phyloP scores from a whole-genome alignment of 2,113 vertebrate genomes.

The Neogale vison region DNA sequence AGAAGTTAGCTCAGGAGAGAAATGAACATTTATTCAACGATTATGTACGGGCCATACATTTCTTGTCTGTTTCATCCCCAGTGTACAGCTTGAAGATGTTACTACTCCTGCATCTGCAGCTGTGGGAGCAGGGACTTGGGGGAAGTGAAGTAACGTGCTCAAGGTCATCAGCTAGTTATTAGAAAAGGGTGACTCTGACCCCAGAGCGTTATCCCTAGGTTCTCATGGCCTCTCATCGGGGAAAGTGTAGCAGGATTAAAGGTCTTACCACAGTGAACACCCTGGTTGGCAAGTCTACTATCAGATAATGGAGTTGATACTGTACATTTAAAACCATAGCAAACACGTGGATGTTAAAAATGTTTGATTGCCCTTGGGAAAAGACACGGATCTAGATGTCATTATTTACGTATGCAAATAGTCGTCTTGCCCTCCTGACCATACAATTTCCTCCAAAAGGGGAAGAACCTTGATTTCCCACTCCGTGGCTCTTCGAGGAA shows the following conservation, averaged over 20 bases:
- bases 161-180: neutral
- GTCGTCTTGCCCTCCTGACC: neutral
- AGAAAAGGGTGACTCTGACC: neutral
- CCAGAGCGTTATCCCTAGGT: neutral
- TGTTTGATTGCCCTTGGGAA: constrained; percentile 14
- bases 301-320: neutral
- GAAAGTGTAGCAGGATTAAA: neutral
- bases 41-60: neutral
- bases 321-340: neutral
- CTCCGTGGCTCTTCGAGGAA: neutral
- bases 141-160: neutral
- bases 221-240: neutral
- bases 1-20: constrained; percentile 7
- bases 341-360: constrained; percentile 3
- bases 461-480: constrained; percentile 3
- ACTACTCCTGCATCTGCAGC: neutral
- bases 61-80: neutral
- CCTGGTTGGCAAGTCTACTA: neutral
- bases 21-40: neutral
- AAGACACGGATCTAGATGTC: neutral
- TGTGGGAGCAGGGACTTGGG: neutral
- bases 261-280: neutral
- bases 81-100: neutral
- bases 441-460: neutral
- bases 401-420: constrained; percentile 15